phyloP scores from a whole-genome alignment of 2,113 vertebrate genomes.

The Gila orcuttii region DNA sequence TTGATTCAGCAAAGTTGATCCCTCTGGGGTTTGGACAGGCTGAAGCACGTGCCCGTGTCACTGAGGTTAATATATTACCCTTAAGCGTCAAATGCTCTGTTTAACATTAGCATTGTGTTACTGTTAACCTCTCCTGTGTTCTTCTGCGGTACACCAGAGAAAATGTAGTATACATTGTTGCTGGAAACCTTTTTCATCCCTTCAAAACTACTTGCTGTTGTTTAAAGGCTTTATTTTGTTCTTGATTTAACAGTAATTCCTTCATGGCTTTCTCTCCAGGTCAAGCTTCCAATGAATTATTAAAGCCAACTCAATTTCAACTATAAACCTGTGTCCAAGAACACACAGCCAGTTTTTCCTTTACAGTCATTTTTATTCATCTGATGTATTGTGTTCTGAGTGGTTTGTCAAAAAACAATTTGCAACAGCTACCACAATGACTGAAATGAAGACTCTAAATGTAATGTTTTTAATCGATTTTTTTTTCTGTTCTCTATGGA shows the following conservation, averaged over 20 bases:
- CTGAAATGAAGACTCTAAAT: constrained; percentile 1
- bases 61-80: constrained; percentile 34
- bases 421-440: neutral
- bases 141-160: constrained; percentile 18
- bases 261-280: neutral
- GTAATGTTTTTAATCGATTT: neutral
- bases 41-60: constrained; percentile 19
- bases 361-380: neutral
- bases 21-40: constrained; percentile 5
- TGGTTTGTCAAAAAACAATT: constrained; percentile 9
- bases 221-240: constrained; percentile 23
- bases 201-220: constrained; percentile 1
- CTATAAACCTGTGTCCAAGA: constrained; percentile 35
- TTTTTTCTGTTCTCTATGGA: neutral
- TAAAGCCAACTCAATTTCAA: neutral
- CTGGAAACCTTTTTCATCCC: constrained; percentile 16
- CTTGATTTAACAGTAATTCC: constrained; percentile 5
- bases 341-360: constrained; percentile 11
- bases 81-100: neutral
- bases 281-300: neutral
- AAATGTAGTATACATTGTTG: constrained; percentile 27
- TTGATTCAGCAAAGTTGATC: constrained; percentile 22
- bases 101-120: constrained; percentile 23
- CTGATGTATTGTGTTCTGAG: neutral
- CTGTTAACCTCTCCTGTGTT: constrained; percentile 3